Evolutionary conservation across 2,797 vertebrate species (phyloP).

Genomic region (Cephalopachus bancanus): DNA sequence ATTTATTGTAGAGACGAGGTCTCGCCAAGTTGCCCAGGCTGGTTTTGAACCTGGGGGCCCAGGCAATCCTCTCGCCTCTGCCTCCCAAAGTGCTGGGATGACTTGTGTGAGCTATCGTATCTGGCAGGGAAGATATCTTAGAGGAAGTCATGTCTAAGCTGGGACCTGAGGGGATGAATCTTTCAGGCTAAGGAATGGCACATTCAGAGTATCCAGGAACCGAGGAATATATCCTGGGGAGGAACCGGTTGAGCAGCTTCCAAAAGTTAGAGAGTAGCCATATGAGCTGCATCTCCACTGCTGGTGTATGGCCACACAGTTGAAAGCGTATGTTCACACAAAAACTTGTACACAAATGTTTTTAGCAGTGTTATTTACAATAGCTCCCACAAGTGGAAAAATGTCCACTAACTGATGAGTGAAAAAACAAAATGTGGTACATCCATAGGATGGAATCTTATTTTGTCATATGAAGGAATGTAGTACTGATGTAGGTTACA

Average conservation of each 20-base stretch:
- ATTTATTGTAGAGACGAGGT: too few relatives aligned
- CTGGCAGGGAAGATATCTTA: neutral
- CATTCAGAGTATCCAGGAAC: neutral
- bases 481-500: neutral
- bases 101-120: too few relatives aligned
- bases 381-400: neutral
- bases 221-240: neutral
- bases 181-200: neutral
- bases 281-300: neutral
- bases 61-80: too few relatives aligned
- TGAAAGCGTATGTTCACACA: neutral
- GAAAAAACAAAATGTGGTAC: neutral
- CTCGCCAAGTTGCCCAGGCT: too few relatives aligned
- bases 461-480: neutral
- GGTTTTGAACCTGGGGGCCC: too few relatives aligned
- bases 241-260: neutral
- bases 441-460: neutral
- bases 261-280: neutral
- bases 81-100: too few relatives aligned
- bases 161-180: neutral
- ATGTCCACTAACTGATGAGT: neutral
- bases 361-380: neutral
- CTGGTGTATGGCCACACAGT: neutral
- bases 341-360: neutral
- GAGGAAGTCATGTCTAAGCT: neutral